Evolutionary conservation across 2,888 invertebrate genomes (phyloP), one percentile per base, ranked within the genome.

Genomic region (Cenopis cana): DNA sequence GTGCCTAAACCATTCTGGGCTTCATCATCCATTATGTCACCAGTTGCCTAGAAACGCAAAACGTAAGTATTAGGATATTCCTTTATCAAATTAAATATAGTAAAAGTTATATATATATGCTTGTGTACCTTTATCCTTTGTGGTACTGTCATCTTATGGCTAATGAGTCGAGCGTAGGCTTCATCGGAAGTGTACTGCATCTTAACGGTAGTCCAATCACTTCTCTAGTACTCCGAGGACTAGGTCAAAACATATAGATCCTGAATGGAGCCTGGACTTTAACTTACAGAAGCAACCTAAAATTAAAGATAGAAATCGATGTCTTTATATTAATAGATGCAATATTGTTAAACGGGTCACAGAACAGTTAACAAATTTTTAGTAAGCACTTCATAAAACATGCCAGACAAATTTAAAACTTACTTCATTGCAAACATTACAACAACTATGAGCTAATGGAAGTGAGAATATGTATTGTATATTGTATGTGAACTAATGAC

Each of bases 11-110:
- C 95, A 85, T 95, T 95, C 10, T 95, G 91, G n/a, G 93, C 82
- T 66, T 97, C 96, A 68, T 95, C 95, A 80, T 95, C 96, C 24
- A 93, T 93, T 77, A 92, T 94, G 81, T 96, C 96, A 14, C 96
- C 96, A 76, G 95, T 95, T 69, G 98, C 96, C 89, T 96, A 72
- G 62, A 78, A 79, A 61, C 64, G n/a, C 11, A 2, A 64, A n/a
- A 62, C 36, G 36, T 20, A 54, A 24, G n/a, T 38, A 11, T 46
- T 24, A 38, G 20, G 20, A 24, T 20, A 36, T 18, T 50, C 14
- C 33, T 52, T 38, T 20, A 38, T n/a, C n/a, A 29, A 60, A 60
- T 24, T 18, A 46, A 46, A 46, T 24, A 4, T n/a, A 41, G 4
- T 24, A 20, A n/a, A n/a, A 60, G n/a, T 24, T 29, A 41, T 24